Conservation (phyloP, 2,888 invertebrate genomes). For the Cerastis rubricosa region DNA sequence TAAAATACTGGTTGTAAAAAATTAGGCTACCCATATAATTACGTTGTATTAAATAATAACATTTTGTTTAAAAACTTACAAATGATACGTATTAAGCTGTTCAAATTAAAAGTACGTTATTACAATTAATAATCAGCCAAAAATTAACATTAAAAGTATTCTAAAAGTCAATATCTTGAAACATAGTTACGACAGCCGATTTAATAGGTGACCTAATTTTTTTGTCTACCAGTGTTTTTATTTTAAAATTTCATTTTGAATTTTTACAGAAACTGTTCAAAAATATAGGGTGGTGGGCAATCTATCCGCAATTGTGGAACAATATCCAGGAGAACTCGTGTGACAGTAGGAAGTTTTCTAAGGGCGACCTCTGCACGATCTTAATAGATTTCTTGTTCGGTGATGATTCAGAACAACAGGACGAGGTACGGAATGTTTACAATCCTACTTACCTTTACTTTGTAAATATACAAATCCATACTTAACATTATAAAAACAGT, state of each 20-base stretch:
- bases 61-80: too few species aligned
- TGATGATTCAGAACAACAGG: conserved; percentile 85
- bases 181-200: too few species aligned
- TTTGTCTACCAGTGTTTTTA: neutral
- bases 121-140: too few species aligned
- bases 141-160: too few species aligned
- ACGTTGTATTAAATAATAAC: too few species aligned
- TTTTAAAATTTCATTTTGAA: neutral
- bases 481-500: too few species aligned
- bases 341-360: conserved; percentile 66
- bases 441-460: neutral
- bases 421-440: conserved; percentile 77
- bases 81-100: too few species aligned
- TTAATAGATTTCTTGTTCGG: conserved; percentile 80
- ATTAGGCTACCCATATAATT: too few species aligned
- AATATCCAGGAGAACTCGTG: conserved; percentile 76
- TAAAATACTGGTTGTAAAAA: too few species aligned
- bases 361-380: conserved; percentile 80
- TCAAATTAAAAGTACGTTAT: too few species aligned
- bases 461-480: neutral
- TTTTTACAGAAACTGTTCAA: conserved; percentile 75
- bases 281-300: conserved; percentile 74
- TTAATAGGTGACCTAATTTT: too few species aligned
- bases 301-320: conserved; percentile 72
- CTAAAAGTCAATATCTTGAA: too few species aligned